Conservation (phyloP, 2,888 invertebrate genomes). For the Syrista parreyssii region DNA sequence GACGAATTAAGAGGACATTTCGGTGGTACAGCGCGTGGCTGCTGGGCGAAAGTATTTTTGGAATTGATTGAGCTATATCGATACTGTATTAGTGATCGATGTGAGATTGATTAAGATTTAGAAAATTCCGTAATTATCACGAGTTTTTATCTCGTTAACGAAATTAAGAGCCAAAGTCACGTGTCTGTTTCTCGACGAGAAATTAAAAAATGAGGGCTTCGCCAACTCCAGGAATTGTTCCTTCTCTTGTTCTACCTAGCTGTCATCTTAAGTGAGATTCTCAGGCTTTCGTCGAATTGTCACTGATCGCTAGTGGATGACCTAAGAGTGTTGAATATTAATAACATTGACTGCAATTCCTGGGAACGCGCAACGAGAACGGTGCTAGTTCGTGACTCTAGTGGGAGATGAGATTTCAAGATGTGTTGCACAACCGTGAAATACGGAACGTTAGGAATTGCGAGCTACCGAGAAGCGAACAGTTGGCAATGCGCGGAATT, state of each 20-base stretch:
- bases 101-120: background rate
- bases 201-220: too few species aligned
- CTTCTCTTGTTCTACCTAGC: background rate
- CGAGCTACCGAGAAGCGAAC: background rate
- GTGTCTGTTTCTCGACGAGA: too few species aligned
- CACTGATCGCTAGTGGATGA: background rate
- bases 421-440: conserved; percentile 4
- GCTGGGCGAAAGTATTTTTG: background rate
- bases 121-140: too few species aligned
- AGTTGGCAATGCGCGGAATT: too few species aligned
- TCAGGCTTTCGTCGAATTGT: background rate
- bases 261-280: background rate
- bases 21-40: background rate
- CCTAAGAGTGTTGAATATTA: background rate
- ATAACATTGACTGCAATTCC: background rate
- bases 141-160: too few species aligned
- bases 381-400: conserved; percentile 25
- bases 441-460: background rate
- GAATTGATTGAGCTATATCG: background rate
- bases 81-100: background rate
- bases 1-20: background rate
- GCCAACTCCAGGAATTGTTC: background rate
- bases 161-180: too few species aligned
- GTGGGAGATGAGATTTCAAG: conserved; percentile 18
- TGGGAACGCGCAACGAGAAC: background rate